These are phyloP conservation scores for Phylloscopus trochilus DNA, from an alignment of 2,113 vertebrate genomes.

Conservation along the genomic window DNA sequence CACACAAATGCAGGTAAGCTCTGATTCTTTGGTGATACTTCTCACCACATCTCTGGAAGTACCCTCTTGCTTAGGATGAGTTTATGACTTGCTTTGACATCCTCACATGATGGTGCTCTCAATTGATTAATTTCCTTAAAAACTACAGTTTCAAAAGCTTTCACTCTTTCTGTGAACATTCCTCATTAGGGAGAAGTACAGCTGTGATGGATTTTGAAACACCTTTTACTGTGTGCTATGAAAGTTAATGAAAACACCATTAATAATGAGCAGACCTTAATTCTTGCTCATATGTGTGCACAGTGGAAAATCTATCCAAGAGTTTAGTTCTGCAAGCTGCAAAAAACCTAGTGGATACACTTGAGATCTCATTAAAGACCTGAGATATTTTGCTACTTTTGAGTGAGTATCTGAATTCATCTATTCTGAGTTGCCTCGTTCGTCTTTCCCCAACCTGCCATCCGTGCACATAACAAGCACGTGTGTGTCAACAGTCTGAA, in stretches of 20 bases:
- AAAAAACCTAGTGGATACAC: neutral
- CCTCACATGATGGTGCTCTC: neutral
- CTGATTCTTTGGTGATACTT: neutral
- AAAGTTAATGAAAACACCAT: neutral
- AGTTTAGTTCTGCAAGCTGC: neutral
- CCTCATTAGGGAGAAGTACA: neutral
- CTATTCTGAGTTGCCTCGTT: neutral
- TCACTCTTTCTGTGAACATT: neutral
- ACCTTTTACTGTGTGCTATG: neutral
- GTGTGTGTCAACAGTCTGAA: no score
- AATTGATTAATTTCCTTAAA: neutral
- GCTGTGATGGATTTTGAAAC: neutral
- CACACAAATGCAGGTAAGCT: neutral
- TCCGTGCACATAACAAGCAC: neutral
- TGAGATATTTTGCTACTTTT: neutral
- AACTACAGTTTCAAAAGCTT: neutral
- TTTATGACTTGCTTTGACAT: neutral
- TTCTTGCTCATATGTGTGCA: neutral
- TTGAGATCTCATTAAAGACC: neutral
- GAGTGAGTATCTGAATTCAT: neutral
- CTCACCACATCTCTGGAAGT: neutral
- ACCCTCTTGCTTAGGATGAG: neutral
- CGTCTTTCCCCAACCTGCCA: neutral
- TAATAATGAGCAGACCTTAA: neutral
- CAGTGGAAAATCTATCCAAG: neutral